A percentile compares a stretch with the other conserved stretches of the same genome.
Conservation (phyloP, 2,888 invertebrate species). For the Andrena trimmerana region DNA sequence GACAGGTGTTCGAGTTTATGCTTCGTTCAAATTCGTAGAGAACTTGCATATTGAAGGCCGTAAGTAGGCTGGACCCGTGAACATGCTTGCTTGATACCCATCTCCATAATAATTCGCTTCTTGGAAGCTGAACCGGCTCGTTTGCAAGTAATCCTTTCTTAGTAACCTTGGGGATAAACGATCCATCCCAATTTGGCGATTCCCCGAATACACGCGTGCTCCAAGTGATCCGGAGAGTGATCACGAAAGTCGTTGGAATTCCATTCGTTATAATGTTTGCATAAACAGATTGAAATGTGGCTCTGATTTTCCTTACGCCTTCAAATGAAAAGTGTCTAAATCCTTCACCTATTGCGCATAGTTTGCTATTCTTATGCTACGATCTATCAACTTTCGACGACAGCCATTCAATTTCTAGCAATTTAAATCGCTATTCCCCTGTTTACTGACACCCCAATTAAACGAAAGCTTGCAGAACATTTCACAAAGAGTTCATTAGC, state of each 20-base stretch:
- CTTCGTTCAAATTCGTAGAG: neutral
- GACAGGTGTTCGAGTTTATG: too few species aligned
- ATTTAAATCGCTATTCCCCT: neutral
- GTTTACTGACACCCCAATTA: conserved; percentile 1
- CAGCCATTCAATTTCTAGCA: conserved; percentile 2
- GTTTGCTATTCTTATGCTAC: too few species aligned
- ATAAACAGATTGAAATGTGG: neutral
- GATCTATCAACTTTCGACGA: neutral
- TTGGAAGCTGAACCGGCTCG: conserved; percentile 67
- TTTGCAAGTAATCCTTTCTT: conserved; percentile 68
- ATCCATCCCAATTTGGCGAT: conserved; percentile 74
- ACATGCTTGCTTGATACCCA: conserved; percentile 35
- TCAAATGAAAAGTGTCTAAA: neutral
- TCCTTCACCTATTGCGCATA: neutral
- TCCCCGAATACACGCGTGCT: conserved; percentile 49
- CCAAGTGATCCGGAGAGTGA: conserved; percentile 45
- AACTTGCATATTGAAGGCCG: neutral
- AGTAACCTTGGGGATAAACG: conserved; percentile 66
- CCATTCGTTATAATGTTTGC: neutral
- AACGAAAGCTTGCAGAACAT: neutral
- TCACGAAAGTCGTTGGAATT: conserved; percentile 46
- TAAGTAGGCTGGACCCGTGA: neutral
- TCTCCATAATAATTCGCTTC: conserved; percentile 76
- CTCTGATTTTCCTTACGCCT: neutral
- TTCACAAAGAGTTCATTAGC: conserved; percentile 4